These are phyloP conservation scores for Novumbra hubbsi DNA, from an alignment of 2,797 vertebrate species.

Conservation along the genomic window DNA sequence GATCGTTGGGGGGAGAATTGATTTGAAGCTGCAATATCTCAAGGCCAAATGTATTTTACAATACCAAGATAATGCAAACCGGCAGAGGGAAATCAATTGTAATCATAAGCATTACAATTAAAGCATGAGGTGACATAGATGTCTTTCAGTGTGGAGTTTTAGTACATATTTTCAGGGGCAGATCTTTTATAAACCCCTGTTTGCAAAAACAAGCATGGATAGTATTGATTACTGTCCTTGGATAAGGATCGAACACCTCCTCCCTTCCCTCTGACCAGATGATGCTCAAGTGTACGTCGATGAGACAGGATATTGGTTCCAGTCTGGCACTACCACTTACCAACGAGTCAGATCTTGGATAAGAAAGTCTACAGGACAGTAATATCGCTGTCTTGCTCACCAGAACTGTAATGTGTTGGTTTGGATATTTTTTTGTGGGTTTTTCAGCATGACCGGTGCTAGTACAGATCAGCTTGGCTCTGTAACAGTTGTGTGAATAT, in stretches of 20 bases:
- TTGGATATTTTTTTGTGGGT: neutral
- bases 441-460: neutral
- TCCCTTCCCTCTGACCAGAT: constrained; percentile 15
- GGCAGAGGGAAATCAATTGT: neutral
- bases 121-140: constrained; percentile 27
- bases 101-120: constrained; percentile 10
- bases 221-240: constrained; percentile 33
- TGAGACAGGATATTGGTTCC: constrained; percentile 7
- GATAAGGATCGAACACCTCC: constrained; percentile 26
- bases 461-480: too few species aligned
- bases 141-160: constrained; percentile 16
- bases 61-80: constrained; percentile 3
- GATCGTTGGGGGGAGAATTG: neutral
- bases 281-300: neutral
- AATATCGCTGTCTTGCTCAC: neutral
- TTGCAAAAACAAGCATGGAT: constrained; percentile 28
- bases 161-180: constrained; percentile 2
- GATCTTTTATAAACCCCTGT: neutral
- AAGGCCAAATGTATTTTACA: neutral
- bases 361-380: neutral
- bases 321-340: neutral
- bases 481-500: too few species aligned
- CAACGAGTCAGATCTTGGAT: neutral
- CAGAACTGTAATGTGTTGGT: neutral
- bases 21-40: neutral